phyloP scores from a whole-genome alignment of 1,140 invertebrate species.

The Diorhabda carinulata region DNA sequence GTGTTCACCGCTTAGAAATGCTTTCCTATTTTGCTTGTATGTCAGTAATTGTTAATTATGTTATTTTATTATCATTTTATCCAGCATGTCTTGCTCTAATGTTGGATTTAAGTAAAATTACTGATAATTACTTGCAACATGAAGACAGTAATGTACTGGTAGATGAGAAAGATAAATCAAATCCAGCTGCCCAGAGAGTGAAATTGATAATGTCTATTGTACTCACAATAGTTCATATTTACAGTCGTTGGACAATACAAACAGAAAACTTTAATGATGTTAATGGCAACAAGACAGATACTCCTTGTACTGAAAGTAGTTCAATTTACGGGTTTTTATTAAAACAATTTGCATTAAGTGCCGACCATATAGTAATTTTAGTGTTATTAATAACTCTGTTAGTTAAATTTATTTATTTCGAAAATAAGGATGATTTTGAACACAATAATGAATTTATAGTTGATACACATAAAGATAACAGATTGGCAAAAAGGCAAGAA shows the following conservation, averaged over 20 bases:
- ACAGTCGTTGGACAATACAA: slow-evolving; percentile 51
- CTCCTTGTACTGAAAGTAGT: slow-evolving; percentile 39
- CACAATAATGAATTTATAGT: background rate
- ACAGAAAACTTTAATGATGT: slow-evolving; percentile 31
- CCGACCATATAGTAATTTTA: slow-evolving; percentile 85
- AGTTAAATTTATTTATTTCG: slow-evolving; percentile 88
- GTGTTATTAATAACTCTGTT: slow-evolving; percentile 76
- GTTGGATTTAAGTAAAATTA: slow-evolving; percentile 32
- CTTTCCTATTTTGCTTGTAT: slow-evolving; percentile 38
- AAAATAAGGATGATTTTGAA: slow-evolving; percentile 57
- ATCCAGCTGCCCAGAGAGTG: slow-evolving; percentile 88
- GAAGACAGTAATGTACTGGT: slow-evolving; percentile 31
- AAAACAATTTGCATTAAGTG: slow-evolving; percentile 61
- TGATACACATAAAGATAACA: slow-evolving; percentile 7
- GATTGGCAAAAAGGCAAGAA: slow-evolving; percentile 16
- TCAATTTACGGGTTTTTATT: slow-evolving; percentile 45
- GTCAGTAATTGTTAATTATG: slow-evolving; percentile 38
- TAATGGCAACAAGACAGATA: slow-evolving; percentile 28
- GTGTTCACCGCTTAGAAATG: slow-evolving; percentile 34
- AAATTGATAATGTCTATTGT: slow-evolving; percentile 92
- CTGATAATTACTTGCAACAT: slow-evolving; percentile 34
- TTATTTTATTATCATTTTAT: slow-evolving; percentile 41
- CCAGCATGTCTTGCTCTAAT: slow-evolving; percentile 39
- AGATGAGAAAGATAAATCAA: slow-evolving; percentile 48
- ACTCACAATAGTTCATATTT: slow-evolving; percentile 81